A percentile compares a stretch with the other conserved stretches of the same genome.
phyloP scores from a whole-genome alignment of 2,888 invertebrate species.

The Philhelius pedissequus region DNA sequence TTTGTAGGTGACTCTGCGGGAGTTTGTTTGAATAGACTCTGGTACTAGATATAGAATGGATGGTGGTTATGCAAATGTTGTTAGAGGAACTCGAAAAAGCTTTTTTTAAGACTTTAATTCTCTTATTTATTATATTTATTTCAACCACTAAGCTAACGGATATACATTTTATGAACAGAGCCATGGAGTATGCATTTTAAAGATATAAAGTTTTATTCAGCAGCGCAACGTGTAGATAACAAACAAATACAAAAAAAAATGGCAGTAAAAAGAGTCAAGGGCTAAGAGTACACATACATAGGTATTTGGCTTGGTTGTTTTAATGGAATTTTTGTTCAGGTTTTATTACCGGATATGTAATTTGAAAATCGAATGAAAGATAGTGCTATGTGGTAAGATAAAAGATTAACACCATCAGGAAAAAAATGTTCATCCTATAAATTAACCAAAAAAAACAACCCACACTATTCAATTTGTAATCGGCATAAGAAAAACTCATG shows the following conservation, averaged over 20 bases:
- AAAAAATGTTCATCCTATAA: no score
- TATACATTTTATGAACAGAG: not conserved
- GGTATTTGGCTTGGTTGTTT: not conserved
- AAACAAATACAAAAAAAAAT: not conserved
- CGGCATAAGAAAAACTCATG: no score
- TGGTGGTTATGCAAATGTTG: constrained; percentile 15
- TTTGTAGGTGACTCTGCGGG: not conserved
- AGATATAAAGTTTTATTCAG: not conserved
- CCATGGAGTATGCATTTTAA: not conserved
- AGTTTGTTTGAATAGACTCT: constrained; percentile 8
- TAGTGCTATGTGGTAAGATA: no score
- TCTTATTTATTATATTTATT: constrained; percentile 17
- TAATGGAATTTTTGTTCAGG: not conserved
- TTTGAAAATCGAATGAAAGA: not conserved
- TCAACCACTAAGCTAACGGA: constrained; percentile 3
- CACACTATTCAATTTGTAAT: no score
- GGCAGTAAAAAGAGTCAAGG: not conserved
- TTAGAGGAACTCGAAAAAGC: constrained; percentile 4
- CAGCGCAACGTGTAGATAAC: not conserved
- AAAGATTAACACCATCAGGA: no score
- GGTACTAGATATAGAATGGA: not conserved
- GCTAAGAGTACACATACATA: no score
- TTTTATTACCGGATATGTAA: not conserved
- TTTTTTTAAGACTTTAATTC: constrained; percentile 25
- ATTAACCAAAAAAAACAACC: no score